Evolutionary conservation across 2,113 vertebrate species (phyloP), one percentile per base, ranked within the genome.

Genomic region (Periophthalmodon schlosseri): DNA sequence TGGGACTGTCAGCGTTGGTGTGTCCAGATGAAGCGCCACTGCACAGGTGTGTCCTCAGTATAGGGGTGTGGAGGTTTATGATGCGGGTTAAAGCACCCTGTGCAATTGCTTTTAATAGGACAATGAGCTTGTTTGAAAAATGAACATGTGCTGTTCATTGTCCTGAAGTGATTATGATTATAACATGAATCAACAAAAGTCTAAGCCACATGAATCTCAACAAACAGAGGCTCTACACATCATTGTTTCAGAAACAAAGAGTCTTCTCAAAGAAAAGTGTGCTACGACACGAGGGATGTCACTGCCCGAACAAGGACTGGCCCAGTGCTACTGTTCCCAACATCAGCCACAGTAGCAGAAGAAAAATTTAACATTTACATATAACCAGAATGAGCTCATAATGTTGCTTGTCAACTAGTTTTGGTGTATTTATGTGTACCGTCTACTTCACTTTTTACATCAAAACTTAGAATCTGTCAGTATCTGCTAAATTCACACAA

Each of bases 401-500:
- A 36, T 20, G 14, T 52, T 20, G 18, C 11, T 57, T n/a, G 20
- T 4, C 46, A 64, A 4, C 61, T 44, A 1, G 33, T 52, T 36
- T 77, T 63, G 39, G 39, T 44, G 8, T 7, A 44, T 44, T 44
- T 44, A 2, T 44, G 7, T 11, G 39, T 9, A 39, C 36, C 0
- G 36, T 28, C 28, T 28, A 28, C 28, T 3, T 28, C 1, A 28
- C 3, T 28, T 49, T 49, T 16, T 49, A 16, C 14, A 49, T 15
- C 12, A 49, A 49, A 49, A 49, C 8, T 10, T 10, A 2, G 13
- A 49, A 80, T 49, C 64, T 75, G 80, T 82, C 77, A 71, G 77
- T 64, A 70, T 69, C 49, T 46, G 73, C 54, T 70, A 81, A 86
- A 87, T 88, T 87, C 89, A 84, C 79, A 84, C 81, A 84, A 77